These are phyloP conservation scores for Macaca fascicularis DNA, from an alignment of 2,113 vertebrate genomes.

Conservation along the genomic window T2T-MFA8v1.1 NC_088375.1:23490501-23491000, in stretches of 20 bases:
- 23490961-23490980: neutral
- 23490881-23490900: neutral
- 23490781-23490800: accelerated
- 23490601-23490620: accelerated
- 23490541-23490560: constrained; percentile 25
- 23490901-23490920: neutral
- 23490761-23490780: neutral
- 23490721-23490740: neutral
- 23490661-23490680: accelerated
- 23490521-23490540: constrained; percentile 86
- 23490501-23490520: constrained; percentile 89
- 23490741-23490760: accelerated
- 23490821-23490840: neutral
- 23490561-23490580: accelerated
- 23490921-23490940: neutral
- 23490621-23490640: accelerated
- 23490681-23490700: accelerated
- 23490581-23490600: accelerated
- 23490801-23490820: neutral
- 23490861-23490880: neutral
- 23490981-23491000: neutral
- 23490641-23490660: neutral
- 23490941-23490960: neutral
- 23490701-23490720: accelerated
- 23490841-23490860: neutral